Conservation (phyloP, 2,888 invertebrate genomes). For the Papilio elwesi region DNA sequence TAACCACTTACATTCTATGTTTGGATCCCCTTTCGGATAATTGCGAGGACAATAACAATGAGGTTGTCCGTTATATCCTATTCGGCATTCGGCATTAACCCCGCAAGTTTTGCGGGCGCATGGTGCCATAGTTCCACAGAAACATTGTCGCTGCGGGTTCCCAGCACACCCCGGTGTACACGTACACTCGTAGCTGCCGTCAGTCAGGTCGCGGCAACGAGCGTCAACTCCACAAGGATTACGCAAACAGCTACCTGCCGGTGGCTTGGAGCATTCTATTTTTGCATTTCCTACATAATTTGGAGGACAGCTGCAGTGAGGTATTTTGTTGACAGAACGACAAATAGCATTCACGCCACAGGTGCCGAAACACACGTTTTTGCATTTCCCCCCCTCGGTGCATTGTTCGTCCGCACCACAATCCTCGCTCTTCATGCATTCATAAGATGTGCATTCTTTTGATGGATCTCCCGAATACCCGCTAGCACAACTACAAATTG, state of each 20-base stretch:
- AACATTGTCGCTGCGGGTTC: slow-evolving; percentile 91
- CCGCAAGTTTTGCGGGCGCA: slow-evolving; percentile 93
- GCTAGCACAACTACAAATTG: slow-evolving; percentile 94
- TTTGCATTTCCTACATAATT: slow-evolving; percentile 92
- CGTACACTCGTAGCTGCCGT: slow-evolving; percentile 91
- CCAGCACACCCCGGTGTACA: slow-evolving; percentile 92
- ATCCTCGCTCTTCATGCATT: slow-evolving; percentile 90
- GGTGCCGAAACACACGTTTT: slow-evolving; percentile 91
- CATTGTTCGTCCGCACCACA: slow-evolving; percentile 92
- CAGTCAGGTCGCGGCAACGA: slow-evolving; percentile 89
- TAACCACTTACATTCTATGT: slow-evolving; percentile 91
- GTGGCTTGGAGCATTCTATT: slow-evolving; percentile 88
- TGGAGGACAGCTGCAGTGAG: slow-evolving; percentile 93
- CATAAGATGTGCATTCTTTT: slow-evolving; percentile 89
- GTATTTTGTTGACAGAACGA: slow-evolving; percentile 88
- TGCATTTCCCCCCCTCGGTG: slow-evolving; percentile 87
- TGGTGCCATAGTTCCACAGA: slow-evolving; percentile 90
- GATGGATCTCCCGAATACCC: slow-evolving; percentile 93
- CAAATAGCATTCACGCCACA: slow-evolving; percentile 95
- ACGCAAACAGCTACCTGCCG: slow-evolving; percentile 89
- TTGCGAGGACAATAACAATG: slow-evolving; percentile 94
- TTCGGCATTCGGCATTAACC: slow-evolving; percentile 91
- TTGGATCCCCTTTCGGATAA: slow-evolving; percentile 93
- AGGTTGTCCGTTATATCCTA: slow-evolving; percentile 87
- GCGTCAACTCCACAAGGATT: slow-evolving; percentile 94